Base-by-base conservation (phyloP, 2,888 invertebrate species). In the Lasioglossum oenotherae region DNA sequence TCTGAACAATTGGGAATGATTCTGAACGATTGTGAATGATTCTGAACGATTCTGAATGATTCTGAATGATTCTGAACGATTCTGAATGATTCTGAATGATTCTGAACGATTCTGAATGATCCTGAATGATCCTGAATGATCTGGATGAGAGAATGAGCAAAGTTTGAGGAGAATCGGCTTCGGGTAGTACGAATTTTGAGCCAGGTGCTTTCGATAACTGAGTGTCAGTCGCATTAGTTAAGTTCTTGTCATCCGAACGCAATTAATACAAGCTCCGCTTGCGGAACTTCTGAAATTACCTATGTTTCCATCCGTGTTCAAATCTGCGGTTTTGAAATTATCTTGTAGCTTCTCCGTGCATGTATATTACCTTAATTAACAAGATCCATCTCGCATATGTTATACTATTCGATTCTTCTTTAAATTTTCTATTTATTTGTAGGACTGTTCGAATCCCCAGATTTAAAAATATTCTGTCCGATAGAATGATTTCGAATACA, bases 261-360 rank as follows among this genome's bases (percentile, higher is more conserved):
- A 64, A 64, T 64, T 64, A 64, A 64, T 64, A 64, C 31, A 64
- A 31, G 64, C 64, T 64, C 31, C 16, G 31, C 16, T 31, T 31
- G 64, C 6, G 64, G 19, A 64, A 64, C 64, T 64, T 64, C 64
- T 64, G 31, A 64, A 64, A 64, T 64, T 64, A 64, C 5, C 64
- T 31, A 31, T 64, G 64, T 64, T 64, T 31, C 64, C 64, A 16
- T 16, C 64, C 16, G 64, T 2, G 31, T 31, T 5, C 31, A 31
- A 64, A 31, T 64, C 16, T 31, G 64, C 16, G 31, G 16, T 31
- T 64, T 64, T 64, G 31, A 16, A 31, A 64, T 64, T 64, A 31
- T 6, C 64, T 64, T 31, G 64, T 31, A 16, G 31, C 31, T 31
- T 31, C 64, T 16, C 64, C 31, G 16, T 31, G 31, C 2, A 31